phyloP scores from a whole-genome alignment of 2,888 invertebrate species.

The Trilocha varians region DNA sequence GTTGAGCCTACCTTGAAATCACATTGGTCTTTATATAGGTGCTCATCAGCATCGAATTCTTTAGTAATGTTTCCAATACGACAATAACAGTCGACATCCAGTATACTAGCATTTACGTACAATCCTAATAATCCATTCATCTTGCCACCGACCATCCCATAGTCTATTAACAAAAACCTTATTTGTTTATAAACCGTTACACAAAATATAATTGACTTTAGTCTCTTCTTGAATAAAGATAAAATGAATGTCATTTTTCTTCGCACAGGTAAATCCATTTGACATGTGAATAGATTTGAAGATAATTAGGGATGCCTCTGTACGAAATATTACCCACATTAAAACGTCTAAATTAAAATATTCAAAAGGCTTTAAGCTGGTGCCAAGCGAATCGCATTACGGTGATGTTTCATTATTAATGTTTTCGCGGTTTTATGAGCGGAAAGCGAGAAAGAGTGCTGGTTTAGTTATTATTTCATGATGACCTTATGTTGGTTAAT shows the following conservation, averaged over 20 bases:
- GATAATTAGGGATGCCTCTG: slow-evolving; percentile 23
- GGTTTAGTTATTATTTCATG: neutral
- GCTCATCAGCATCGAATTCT: too few relatives aligned
- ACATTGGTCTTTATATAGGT: too few relatives aligned
- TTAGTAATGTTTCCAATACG: too few relatives aligned
- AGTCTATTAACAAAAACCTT: too few relatives aligned
- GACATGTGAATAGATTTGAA: slow-evolving; percentile 19
- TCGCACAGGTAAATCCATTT: slow-evolving; percentile 14
- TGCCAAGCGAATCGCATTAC: slow-evolving; percentile 11
- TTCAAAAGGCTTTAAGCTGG: slow-evolving; percentile 29
- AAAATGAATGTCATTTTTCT: neutral
- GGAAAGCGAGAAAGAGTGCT: neutral
- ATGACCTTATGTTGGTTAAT: neutral
- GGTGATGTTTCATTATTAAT: slow-evolving; percentile 9
- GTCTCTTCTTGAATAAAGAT: neutral
- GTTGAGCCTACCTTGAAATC: too few relatives aligned
- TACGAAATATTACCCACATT: slow-evolving; percentile 21
- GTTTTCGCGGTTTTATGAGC: slow-evolving; percentile 3
- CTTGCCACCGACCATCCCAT: too few relatives aligned
- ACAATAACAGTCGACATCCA: too few relatives aligned
- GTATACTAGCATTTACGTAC: too few relatives aligned
- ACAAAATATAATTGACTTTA: neutral
- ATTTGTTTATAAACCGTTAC: too few relatives aligned
- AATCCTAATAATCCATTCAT: too few relatives aligned
- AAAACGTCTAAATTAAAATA: slow-evolving; percentile 33